Base-by-base conservation (phyloP, 1,140 invertebrate genomes). In the Diorhabda carinulata region DNA sequence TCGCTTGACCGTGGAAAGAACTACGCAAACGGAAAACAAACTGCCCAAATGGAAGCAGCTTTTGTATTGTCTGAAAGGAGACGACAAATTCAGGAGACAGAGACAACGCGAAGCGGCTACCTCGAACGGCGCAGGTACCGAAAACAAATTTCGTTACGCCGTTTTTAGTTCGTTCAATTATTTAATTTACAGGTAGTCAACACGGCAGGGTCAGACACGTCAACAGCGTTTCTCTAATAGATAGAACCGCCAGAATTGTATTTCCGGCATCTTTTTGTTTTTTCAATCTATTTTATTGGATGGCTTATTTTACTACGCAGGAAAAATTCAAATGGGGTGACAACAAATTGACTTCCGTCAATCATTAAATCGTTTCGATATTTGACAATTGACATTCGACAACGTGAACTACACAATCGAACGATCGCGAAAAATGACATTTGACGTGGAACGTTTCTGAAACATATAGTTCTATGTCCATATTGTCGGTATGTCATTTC, bases 211-310 rank as follows among this genome's bases (percentile, higher is more conserved):
- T 85, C 40, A 84, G 88, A 47, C 89, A 92, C 80, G 88, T 93
- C 68, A 96, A 96, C 81, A 94, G 92, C 77, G 93, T 95, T 7
- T 95, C 92, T 1, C 84, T 89, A 79, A 95, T 97, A 68, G 95
- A 98, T 81, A 87, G 89, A 74, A 87, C 92, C 1, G 92, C 95
- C 0, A 84, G 95, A 44, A 83, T 96, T 62, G 81, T 95, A 10
- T 98, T 98, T 79, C 95, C 95, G 2, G 86, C 91, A 3, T 92
- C 92, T 2, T 97, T 96, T 78, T 86, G 88, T 0, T 80, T 94
- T 0, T 89, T 96, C 57, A 96, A 96, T 77, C 78, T 96, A 41
- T 88, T 91, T 77, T 97, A 97, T 81, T 97, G 94, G 94, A 82
- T 93, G 69, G 84, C 89, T 56, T 95, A 94, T 81, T 88, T 90